Evolutionary conservation across 2,797 vertebrate species (phyloP).

Genomic region (Nothura maculosa): DNA sequence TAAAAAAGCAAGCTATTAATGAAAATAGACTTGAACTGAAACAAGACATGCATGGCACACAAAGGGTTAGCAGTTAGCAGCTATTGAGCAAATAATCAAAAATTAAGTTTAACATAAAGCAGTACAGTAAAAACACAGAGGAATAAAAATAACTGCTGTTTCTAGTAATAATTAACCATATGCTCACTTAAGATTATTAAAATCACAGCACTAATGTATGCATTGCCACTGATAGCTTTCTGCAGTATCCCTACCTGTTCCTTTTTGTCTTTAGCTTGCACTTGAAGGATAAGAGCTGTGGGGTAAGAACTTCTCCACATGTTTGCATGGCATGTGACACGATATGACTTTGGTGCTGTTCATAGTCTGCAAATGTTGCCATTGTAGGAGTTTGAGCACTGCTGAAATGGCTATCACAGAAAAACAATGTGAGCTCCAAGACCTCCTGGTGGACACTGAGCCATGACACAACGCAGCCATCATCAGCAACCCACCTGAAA

Average conservation of each 20-base stretch:
- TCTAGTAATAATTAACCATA: background rate
- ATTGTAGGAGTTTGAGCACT: background rate
- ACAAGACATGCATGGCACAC: background rate
- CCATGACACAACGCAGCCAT: accelerated
- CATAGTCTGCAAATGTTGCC: background rate
- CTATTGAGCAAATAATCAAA: background rate
- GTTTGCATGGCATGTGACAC: no score
- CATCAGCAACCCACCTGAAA: background rate
- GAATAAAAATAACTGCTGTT: background rate
- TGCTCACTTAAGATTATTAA: background rate
- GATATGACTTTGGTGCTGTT: accelerated
- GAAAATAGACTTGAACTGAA: background rate
- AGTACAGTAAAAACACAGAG: background rate
- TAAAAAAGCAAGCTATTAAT: background rate
- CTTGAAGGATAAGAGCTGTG: background rate
- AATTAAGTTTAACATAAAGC: background rate
- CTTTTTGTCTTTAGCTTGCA: background rate
- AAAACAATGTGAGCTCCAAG: background rate
- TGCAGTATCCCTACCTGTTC: background rate
- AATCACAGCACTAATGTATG: background rate
- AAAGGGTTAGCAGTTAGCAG: background rate
- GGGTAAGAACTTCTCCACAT: background rate
- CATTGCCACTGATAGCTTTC: background rate
- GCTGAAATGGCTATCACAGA: background rate
- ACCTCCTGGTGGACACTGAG: background rate